These are phyloP conservation scores for Ephialtes manifestator DNA, from an alignment of 2,888 invertebrate genomes.

Conservation along the genomic window DNA sequence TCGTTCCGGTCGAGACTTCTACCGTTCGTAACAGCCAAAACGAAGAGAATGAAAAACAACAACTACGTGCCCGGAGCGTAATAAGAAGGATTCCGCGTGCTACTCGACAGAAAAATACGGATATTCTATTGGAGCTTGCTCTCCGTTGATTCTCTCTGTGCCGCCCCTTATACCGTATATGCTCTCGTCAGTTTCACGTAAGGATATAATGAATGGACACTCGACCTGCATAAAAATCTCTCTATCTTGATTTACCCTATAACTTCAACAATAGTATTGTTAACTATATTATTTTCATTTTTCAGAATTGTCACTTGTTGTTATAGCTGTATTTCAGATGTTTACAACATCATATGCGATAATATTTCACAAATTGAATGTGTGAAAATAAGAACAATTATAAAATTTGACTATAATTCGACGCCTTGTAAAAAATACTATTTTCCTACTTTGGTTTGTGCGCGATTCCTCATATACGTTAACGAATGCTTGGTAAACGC, in stretches of 20 bases:
- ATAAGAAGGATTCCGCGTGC: slow-evolving; percentile 66
- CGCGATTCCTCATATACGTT: no score
- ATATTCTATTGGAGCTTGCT: slow-evolving; percentile 12
- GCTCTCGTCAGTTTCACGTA: not conserved
- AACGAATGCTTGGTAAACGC: no score
- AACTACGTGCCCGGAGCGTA: slow-evolving; percentile 57
- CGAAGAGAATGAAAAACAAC: slow-evolving; percentile 28
- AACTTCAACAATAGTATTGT: not conserved
- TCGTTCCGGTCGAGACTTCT: slow-evolving; percentile 31
- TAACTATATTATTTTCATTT: not conserved
- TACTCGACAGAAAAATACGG: slow-evolving; percentile 52
- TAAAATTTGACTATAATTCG: no score
- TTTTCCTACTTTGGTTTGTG: no score
- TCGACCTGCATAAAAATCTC: not conserved
- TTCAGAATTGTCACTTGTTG: not conserved
- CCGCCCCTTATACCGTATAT: not conserved
- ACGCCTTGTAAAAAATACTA: no score
- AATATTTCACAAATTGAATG: no score
- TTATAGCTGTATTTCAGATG: not conserved
- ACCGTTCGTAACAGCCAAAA: slow-evolving; percentile 37
- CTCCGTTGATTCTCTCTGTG: not conserved
- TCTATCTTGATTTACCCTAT: not conserved
- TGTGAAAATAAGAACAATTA: no score
- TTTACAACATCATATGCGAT: no score
- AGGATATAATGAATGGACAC: not conserved